Evolutionary conservation across 1,140 invertebrate genomes (phyloP).

Genomic region (Cardiocondyla obscurior): DNA sequence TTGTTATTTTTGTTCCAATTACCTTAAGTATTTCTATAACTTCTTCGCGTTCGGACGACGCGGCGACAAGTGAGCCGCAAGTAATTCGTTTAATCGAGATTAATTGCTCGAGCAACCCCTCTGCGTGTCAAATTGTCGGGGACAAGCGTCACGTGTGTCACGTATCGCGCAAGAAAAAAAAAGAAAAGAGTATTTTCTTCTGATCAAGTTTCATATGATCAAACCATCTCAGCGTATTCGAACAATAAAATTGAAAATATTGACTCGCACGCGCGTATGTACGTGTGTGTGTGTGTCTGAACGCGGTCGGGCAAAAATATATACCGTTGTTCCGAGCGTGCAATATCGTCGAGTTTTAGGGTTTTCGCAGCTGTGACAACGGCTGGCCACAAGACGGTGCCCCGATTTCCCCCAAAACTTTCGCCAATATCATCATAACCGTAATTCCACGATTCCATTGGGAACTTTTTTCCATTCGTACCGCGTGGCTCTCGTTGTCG

Average conservation of each 20-base stretch:
- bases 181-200: background rate
- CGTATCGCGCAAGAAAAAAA: background rate
- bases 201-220: background rate
- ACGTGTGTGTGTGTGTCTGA: background rate
- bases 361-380: slow-evolving; percentile 58
- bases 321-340: slow-evolving; percentile 24
- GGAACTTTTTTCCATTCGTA: slow-evolving; percentile 49
- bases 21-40: background rate
- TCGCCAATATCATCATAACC: slow-evolving; percentile 58
- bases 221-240: background rate
- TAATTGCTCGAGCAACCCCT: background rate
- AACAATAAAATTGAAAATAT: slow-evolving; percentile 44
- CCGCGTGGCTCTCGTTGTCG: slow-evolving; percentile 20
- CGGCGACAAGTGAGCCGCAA: background rate
- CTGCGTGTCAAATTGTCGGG: background rate
- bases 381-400: slow-evolving; percentile 34
- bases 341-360: slow-evolving; percentile 57
- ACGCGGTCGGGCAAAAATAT: slow-evolving; percentile 1
- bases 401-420: slow-evolving; percentile 46
- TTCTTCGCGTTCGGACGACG: background rate
- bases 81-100: background rate
- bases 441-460: slow-evolving; percentile 48
- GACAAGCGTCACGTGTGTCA: background rate
- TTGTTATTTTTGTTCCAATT: slow-evolving; percentile 8
- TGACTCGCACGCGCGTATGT: background rate